Conservation (phyloP, 2,113 vertebrate genomes). For the Syngnathus floridae region DNA sequence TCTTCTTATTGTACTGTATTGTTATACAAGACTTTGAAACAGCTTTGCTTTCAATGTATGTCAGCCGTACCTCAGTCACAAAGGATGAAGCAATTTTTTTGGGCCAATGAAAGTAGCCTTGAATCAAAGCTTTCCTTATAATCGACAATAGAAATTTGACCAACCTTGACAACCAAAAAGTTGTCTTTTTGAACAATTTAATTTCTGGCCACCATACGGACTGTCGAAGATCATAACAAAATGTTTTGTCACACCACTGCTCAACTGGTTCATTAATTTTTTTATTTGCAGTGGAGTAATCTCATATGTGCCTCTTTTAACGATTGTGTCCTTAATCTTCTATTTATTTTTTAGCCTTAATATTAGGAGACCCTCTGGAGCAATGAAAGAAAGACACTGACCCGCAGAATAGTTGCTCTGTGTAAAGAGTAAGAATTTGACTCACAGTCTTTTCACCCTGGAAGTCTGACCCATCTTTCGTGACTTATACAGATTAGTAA, state of each 20-base stretch:
- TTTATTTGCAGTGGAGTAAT: neutral
- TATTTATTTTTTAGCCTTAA: constrained; percentile 13
- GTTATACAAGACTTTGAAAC: neutral
- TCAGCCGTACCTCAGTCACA: neutral
- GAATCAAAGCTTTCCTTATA: neutral
- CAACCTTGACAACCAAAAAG: neutral
- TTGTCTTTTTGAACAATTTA: neutral
- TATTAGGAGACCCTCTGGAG: constrained; percentile 13
- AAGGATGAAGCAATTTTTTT: neutral
- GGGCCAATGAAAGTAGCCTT: neutral
- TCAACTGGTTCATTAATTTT: neutral
- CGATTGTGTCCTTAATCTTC: neutral
- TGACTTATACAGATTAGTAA: constrained; percentile 25
- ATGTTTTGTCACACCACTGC: too few relatives aligned
- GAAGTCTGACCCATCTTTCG: constrained; percentile 24
- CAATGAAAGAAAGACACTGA: constrained; percentile 11
- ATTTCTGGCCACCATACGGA: too few relatives aligned
- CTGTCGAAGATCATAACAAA: too few relatives aligned
- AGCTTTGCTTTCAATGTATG: neutral
- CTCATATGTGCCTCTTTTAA: neutral
- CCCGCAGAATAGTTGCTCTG: constrained; percentile 30
- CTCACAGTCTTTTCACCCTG: constrained; percentile 13
- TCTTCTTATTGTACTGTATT: neutral
- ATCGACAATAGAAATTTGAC: neutral
- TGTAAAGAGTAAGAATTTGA: constrained; percentile 22